A percentile compares a stretch with the other conserved stretches of the same genome.
phyloP scores from a whole-genome alignment of 2,888 invertebrate species.

The Nezara viridula region DNA sequence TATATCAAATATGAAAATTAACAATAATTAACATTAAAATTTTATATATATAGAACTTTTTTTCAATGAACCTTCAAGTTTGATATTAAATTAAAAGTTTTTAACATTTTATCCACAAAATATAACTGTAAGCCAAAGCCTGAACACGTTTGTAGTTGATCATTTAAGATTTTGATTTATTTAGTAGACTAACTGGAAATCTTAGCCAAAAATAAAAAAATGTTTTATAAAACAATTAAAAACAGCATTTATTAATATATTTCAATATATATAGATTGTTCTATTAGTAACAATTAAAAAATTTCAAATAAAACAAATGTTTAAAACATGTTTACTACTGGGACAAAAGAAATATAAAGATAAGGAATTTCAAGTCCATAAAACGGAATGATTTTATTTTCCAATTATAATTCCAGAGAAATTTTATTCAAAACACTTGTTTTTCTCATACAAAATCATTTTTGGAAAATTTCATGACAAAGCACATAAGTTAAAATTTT shows the following conservation, averaged over 20 bases:
- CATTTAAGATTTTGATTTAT: not conserved
- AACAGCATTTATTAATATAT: constrained; percentile 55
- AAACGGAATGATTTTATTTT: constrained; percentile 55
- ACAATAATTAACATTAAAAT: not conserved
- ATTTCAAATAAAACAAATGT: constrained; percentile 18
- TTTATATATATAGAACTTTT: not conserved
- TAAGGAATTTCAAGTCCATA: not conserved
- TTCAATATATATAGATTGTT: constrained; percentile 36
- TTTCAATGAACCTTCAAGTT: not conserved
- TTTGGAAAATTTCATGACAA: not conserved
- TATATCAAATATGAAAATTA: no score
- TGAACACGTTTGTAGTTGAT: not conserved
- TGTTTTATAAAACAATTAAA: constrained; percentile 54
- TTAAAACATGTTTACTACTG: constrained; percentile 30
- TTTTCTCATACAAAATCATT: not conserved
- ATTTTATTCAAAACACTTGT: not conserved
- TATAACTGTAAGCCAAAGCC: not conserved
- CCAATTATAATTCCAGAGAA: constrained; percentile 11
- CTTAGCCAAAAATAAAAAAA: constrained; percentile 30
- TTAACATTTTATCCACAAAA: not conserved
- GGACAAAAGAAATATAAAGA: not conserved
- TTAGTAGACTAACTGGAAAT: not conserved
- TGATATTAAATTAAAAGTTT: not conserved
- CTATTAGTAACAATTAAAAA: constrained; percentile 37
- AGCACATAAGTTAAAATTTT: constrained; percentile 33